Conservation (phyloP, 2,113 vertebrate genomes). For the Boleophthalmus pectinirostris region DNA sequence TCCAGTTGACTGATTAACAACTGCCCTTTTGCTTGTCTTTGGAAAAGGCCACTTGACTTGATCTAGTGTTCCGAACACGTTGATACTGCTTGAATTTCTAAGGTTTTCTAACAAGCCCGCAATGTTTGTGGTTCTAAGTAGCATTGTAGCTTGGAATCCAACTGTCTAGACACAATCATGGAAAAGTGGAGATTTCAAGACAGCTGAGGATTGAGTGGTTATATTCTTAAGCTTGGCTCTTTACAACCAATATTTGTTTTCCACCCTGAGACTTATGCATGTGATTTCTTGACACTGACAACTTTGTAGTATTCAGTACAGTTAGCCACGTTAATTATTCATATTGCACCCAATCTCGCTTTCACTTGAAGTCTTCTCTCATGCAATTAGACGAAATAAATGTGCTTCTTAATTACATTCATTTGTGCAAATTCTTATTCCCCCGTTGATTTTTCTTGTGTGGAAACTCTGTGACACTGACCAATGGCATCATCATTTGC, state of each 20-base stretch:
- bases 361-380: constrained; percentile 73
- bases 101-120: constrained; percentile 27
- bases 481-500: constrained; percentile 76
- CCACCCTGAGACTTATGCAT: constrained; percentile 22
- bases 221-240: not conserved
- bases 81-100: constrained; percentile 55
- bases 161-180: constrained; percentile 63
- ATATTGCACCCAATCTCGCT: constrained; percentile 68
- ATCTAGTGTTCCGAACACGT: constrained; percentile 49
- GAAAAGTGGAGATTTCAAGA: constrained; percentile 43
- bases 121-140: constrained; percentile 22
- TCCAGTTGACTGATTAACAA: constrained; percentile 51
- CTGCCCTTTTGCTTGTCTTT: constrained; percentile 40
- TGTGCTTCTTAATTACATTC: constrained; percentile 78
- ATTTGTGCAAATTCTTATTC: constrained; percentile 77
- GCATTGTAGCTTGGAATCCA: constrained; percentile 45
- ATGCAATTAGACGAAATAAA: constrained; percentile 79
- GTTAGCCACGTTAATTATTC: constrained; percentile 66
- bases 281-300: constrained; percentile 40
- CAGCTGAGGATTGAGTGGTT: not conserved
- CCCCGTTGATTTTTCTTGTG: constrained; percentile 66
- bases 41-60: constrained; percentile 51
- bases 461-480: constrained; percentile 78
- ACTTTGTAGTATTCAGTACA: constrained; percentile 45
- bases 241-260: constrained; percentile 26